Evolutionary conservation across 37 sponge, comb jelly and placozoan species (phyloP), one percentile per base, ranked within the genome.

Genomic region (Halisarca cf. caerulea): DNA sequence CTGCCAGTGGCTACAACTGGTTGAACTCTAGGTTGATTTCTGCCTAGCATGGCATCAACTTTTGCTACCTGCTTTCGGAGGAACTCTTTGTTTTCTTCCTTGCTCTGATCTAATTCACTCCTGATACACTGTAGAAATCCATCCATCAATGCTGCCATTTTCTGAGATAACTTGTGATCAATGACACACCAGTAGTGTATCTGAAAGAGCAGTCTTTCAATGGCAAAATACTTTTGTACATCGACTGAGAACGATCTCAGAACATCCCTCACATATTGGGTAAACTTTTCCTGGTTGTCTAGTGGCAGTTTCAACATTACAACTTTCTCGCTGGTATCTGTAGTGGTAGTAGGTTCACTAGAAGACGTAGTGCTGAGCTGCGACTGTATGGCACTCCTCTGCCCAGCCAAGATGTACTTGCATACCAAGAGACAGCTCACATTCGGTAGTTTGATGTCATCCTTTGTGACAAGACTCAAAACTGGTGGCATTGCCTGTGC

Each of bases 181-280:
- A 47, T 47, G 11, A 47, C 51, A 47, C 51, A 47, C 51, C 51
- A 47, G 51, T 47, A 74, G 45, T 74, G 45, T 4, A 74, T 17
- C 15, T 74, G 77, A 41, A 74, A 74, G 20, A 74, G 42, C 45
- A 74, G 42, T 74, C 77, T 0, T 38, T 74, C 77, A 74, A 41
- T 74, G n/a, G 5, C 77, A 74, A 74, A 74, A 37, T 43, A 43
- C 44, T 41, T 74, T 15, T 41, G 44, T 15, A 40, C 45, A 41
- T 74, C 41, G 14, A 17, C 44, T 33, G 7, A 4, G 0, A 74
- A 24, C 25, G 42, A 44, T 18, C 41, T 18, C 77, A 74, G 14
- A 21, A 74, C 44, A 7, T 40, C 25, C 21, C 2, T 38, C 42
- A 74, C 24, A 40, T 74, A 74, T 4, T n/a, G 24, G 2, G 2